Evolutionary conservation across 2,113 vertebrate species (phyloP), one percentile per base, ranked within the genome.

Genomic region (Elephantulus edwardii): DNA sequence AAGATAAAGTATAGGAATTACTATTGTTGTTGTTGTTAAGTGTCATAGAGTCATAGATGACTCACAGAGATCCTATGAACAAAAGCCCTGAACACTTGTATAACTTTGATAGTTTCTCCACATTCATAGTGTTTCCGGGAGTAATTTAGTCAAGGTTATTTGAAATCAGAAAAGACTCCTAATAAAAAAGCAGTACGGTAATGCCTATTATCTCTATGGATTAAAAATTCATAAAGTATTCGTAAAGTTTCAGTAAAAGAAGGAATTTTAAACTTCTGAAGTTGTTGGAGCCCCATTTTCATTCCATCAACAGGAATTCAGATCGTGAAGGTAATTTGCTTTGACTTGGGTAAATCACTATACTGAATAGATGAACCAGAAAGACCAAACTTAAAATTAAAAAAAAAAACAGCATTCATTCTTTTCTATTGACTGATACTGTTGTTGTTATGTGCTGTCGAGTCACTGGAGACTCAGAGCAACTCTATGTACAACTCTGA

Each of bases 91-190:
- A n/a, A n/a, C n/a, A n/a, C n/a, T n/a, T n/a, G n/a, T n/a, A n/a
- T n/a, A n/a, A n/a, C n/a, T n/a, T n/a, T n/a, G n/a, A n/a, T n/a
- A n/a, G n/a, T n/a, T n/a, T n/a, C n/a, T n/a, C n/a, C n/a, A n/a
- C n/a, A n/a, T n/a, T n/a, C n/a, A n/a, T n/a, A n/a, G n/a, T n/a
- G n/a, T n/a, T n/a, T n/a, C n/a, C n/a, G n/a, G n/a, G n/a, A n/a
- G n/a, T n/a, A n/a, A n/a, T n/a, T n/a, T 86, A 84, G 48, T 52
- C 60, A 79, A 6, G 46, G 56, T 80, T 48, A 88, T 76, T 71
- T 82, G 46, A 76, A 91, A 56, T 74, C 38, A 89, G 54, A 89
- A 81, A 93, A 84, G 60, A 35, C n/a, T 92, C 80, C 86, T 48
- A 74, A 30, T 46, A 62, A 81, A 58, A 77, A 83, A n/a, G 46